Conservation (phyloP, 2,113 vertebrate genomes). For the Ceyx melanurus region DNA sequence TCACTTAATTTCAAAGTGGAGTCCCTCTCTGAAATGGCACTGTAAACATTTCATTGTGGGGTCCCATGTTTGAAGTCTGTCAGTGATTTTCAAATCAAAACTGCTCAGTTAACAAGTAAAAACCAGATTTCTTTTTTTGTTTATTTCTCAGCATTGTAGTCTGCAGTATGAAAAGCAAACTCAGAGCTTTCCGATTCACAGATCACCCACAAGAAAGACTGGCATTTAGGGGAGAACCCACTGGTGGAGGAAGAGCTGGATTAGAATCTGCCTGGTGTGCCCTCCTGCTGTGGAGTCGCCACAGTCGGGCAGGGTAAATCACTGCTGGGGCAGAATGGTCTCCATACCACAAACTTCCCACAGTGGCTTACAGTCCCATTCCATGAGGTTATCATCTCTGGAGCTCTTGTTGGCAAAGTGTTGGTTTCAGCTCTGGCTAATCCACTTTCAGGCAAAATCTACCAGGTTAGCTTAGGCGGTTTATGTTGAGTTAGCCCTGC, state of each 20-base stretch:
- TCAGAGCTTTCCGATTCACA: background rate
- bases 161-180: slow-evolving; percentile 19
- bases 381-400: background rate
- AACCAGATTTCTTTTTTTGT: slow-evolving; percentile 42
- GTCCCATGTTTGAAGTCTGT: slow-evolving; percentile 23
- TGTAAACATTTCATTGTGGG: slow-evolving; percentile 58
- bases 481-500: slow-evolving; percentile 22
- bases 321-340: background rate
- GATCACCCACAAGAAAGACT: background rate
- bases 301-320: background rate
- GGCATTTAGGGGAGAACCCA: background rate
- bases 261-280: background rate
- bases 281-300: accelerated
- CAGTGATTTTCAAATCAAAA: slow-evolving; percentile 61
- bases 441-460: slow-evolving; percentile 38
- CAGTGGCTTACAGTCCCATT: background rate
- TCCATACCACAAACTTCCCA: accelerated
- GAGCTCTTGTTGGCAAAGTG: background rate
- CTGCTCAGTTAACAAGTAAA: slow-evolving; percentile 29
- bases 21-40: slow-evolving; percentile 26
- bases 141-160: slow-evolving; percentile 12
- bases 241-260: background rate
- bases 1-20: slow-evolving; percentile 48
- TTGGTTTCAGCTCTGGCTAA: slow-evolving; percentile 21
- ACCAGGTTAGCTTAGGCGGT: slow-evolving; percentile 4